These are phyloP conservation scores for Lytechinus variegatus DNA, from an alignment of 35 echinoderm and acorn worm species.

Conservation along the genomic window DNA sequence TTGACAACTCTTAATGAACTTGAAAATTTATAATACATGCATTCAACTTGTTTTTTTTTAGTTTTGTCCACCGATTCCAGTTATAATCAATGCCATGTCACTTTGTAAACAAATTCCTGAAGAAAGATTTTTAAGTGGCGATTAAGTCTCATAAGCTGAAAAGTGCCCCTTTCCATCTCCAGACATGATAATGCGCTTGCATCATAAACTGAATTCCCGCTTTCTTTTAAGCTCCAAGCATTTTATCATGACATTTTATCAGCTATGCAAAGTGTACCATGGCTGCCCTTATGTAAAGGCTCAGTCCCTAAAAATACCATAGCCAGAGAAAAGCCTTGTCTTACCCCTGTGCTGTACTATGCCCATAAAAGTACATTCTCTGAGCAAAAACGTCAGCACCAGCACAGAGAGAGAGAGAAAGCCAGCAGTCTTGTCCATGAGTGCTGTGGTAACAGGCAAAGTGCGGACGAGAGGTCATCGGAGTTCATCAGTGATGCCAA, in stretches of 20 bases:
- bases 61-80: not conserved
- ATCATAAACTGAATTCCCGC: conserved; percentile 2
- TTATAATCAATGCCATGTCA: not conserved
- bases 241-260: conserved; percentile 15
- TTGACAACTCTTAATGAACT: not conserved
- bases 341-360: not conserved
- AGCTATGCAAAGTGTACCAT: not conserved
- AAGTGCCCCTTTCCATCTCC: not conserved
- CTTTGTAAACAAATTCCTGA: not conserved
- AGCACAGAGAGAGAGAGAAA: too few species aligned
- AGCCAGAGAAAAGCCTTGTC: not conserved
- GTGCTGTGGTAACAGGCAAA: not conserved
- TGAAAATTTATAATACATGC: too few species aligned
- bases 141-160: not conserved
- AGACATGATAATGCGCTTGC: not conserved
- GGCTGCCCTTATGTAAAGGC: not conserved
- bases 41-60: too few species aligned
- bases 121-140: not conserved
- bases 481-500: not conserved
- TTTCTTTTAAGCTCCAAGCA: conserved; percentile 18
- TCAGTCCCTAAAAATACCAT: not conserved
- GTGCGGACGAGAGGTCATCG: not conserved
- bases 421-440: not conserved
- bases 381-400: not conserved
- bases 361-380: conserved; percentile 18